Evolutionary conservation across 2,797 vertebrate genomes (phyloP).

Genomic region (Carapus acus): DNA sequence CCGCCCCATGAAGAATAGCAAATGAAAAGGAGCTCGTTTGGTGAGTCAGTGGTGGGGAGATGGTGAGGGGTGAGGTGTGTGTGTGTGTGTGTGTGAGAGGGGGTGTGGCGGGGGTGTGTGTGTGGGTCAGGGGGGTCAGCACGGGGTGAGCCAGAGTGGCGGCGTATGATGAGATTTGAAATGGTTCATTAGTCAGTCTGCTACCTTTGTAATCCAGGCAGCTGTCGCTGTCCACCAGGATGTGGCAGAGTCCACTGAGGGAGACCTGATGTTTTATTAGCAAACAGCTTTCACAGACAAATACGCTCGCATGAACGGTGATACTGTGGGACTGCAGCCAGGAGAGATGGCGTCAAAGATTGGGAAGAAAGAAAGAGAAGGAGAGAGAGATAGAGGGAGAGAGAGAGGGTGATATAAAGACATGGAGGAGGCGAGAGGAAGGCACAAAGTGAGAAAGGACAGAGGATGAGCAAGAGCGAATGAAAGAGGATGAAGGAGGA

Average conservation of each 20-base stretch:
- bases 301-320: too few relatives aligned
- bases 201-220: constrained; percentile 49
- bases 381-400: neutral
- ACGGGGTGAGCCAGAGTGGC: constrained; percentile 41
- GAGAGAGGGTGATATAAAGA: neutral
- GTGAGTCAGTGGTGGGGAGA: constrained; percentile 32
- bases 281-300: constrained; percentile 16
- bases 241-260: constrained; percentile 7
- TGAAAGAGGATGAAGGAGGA: too few relatives aligned
- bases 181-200: constrained; percentile 51
- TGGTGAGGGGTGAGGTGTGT: too few relatives aligned
- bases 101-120: constrained; percentile 34
- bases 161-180: constrained; percentile 58
- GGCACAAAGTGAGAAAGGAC: too few relatives aligned
- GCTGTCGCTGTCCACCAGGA: constrained; percentile 47
- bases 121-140: constrained; percentile 45
- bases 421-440: too few relatives aligned
- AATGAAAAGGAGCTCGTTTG: constrained; percentile 68
- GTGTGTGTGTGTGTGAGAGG: too few relatives aligned
- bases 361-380: too few relatives aligned
- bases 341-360: too few relatives aligned
- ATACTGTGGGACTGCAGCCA: too few relatives aligned
- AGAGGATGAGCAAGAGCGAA: too few relatives aligned
- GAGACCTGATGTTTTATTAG: constrained; percentile 24
- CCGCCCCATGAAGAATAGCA: too few relatives aligned